Conservation (phyloP, 2,113 vertebrate genomes). For the Zosterops hypoxanthus region DNA sequence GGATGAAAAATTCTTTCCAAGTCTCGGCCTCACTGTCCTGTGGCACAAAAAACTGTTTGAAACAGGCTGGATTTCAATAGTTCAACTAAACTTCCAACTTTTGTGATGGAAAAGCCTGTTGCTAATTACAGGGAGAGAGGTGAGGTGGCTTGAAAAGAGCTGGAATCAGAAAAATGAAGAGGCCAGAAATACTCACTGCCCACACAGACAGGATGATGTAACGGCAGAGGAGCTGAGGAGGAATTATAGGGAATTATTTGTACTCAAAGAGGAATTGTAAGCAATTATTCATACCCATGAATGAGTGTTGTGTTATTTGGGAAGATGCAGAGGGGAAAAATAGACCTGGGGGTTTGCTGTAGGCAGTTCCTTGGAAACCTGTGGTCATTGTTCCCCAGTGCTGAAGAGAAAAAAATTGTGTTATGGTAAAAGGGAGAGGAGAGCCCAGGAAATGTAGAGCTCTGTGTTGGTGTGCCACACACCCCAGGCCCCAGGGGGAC, state of each 20-base stretch:
- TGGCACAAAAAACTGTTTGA: not conserved
- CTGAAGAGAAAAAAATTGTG: not conserved
- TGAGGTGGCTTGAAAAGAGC: conserved; percentile 1
- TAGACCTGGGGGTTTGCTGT: not conserved
- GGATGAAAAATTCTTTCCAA: not conserved
- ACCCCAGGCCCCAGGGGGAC: not conserved
- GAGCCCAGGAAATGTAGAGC: not conserved
- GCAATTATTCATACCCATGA: conserved; percentile 15
- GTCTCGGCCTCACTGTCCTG: not conserved
- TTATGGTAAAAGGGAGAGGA: not conserved
- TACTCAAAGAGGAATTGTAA: not conserved
- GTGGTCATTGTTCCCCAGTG: not conserved
- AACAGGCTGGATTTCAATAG: not conserved
- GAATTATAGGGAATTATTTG: conserved; percentile 12
- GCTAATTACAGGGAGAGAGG: not conserved
- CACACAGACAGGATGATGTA: not conserved
- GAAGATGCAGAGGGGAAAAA: not conserved
- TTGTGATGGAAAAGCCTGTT: not conserved
- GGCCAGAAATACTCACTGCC: conserved; percentile 6
- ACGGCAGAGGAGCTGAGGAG: not conserved
- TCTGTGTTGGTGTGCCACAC: not conserved
- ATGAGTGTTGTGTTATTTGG: not conserved
- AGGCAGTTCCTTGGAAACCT: not conserved
- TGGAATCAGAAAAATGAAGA: not conserved
- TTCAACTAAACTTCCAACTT: not conserved